Base-by-base conservation (phyloP, 2,888 invertebrate species). In the Protonemura montana region DNA sequence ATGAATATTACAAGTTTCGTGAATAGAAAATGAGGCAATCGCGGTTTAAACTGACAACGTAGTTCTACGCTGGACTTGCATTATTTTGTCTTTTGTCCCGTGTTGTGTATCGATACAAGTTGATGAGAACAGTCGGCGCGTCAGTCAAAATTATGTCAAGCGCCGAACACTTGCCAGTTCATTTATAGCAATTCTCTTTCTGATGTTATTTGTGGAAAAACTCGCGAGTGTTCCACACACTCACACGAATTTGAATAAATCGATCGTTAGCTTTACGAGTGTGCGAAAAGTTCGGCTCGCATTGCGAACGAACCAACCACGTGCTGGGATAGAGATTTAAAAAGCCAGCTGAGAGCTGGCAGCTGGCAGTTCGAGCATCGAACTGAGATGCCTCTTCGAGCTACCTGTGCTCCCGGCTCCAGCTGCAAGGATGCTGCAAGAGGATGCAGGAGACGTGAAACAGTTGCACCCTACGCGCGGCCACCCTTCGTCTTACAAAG, bases 401-500 rank as follows among this genome's bases (percentile, higher is more conserved):
- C 78, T 27, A 78, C 78, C 78, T 78, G 78, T 2, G 26, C 78
- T 26, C 28, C 78, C 25, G 1, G 25, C 25, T 78, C 35, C 26
- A 25, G 26, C 16, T 78, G 78, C 59, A 21, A 10, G 59, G 59
- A 59, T 59, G 59, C 59, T 59, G 59, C 59, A 59, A 59, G 59
- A 59, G 59, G 59, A 59, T 59, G 59, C 21, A 59, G 59, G 16
- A 3, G 21, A 21, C 10, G 78, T 6, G 26, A 10, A 5, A 26
- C 78, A 78, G 78, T 76, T 78, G 78, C 78, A 78, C 78, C 78
- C 78, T 78, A n/a, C 28, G 78, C 27, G 10, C 78, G 27, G 27
- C 27, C 78, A 21, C 78, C 78, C 78, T 25, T 78, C 26, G 0
- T 13, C 3, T 2, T 27, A 78, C 78, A 78, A 78, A 78, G 27